Conservation (phyloP, 2,113 vertebrate species). For the Hystrix brachyura region DNA sequence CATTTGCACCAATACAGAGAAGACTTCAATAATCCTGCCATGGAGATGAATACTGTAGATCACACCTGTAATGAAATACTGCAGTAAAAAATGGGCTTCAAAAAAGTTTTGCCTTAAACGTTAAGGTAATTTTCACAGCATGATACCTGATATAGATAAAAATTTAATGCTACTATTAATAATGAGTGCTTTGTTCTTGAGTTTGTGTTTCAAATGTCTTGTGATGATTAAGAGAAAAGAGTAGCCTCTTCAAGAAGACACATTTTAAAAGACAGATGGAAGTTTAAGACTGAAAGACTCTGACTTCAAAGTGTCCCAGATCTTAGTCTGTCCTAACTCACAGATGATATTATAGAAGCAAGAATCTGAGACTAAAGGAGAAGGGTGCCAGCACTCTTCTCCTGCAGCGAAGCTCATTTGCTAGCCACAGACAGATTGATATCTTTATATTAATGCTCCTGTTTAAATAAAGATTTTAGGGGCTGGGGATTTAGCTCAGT, state of each 20-base stretch:
- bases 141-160: not conserved
- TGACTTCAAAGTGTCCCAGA: not conserved
- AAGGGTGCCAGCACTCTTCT: not conserved
- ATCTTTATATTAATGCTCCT: not conserved
- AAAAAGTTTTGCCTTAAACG: constrained; percentile 26
- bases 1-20: not conserved
- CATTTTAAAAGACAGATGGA: not conserved
- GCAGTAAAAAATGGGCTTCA: not conserved
- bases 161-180: constrained; percentile 31
- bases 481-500: too few species aligned
- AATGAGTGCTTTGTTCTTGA: not conserved
- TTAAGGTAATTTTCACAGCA: not conserved
- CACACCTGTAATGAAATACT: not conserved
- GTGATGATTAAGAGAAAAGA: not conserved
- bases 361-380: not conserved
- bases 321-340: not conserved
- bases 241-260: not conserved
- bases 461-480: not conserved
- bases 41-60: not conserved
- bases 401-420: not conserved
- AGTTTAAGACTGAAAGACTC: constrained; percentile 3
- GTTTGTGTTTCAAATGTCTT: constrained; percentile 27
- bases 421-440: not conserved
- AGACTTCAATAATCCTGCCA: not conserved
- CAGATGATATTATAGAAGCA: constrained; percentile 1